Conservation (phyloP, 2,113 vertebrate species). For the human region GRCh38 chr9:20006501-20007000, state of each 20-base stretch:
- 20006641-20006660: background rate
- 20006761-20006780: background rate
- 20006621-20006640: background rate
- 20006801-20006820: background rate
- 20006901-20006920: background rate
- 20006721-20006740: background rate
- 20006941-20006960: background rate
- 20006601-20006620: no score
- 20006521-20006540: no score
- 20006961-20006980: constrained; percentile 13
- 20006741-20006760: background rate
- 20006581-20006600: no score
- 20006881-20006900: background rate
- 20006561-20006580: no score
- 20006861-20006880: constrained; percentile 7
- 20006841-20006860: background rate
- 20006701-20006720: background rate
- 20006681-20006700: background rate
- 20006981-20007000: background rate
- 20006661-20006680: background rate
- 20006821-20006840: background rate
- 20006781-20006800: background rate
- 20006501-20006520: no score
- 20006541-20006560: no score
- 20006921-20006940: background rate